Evolutionary conservation across 2,113 vertebrate species (phyloP).

Genomic region (Corydoras sp.): DNA sequence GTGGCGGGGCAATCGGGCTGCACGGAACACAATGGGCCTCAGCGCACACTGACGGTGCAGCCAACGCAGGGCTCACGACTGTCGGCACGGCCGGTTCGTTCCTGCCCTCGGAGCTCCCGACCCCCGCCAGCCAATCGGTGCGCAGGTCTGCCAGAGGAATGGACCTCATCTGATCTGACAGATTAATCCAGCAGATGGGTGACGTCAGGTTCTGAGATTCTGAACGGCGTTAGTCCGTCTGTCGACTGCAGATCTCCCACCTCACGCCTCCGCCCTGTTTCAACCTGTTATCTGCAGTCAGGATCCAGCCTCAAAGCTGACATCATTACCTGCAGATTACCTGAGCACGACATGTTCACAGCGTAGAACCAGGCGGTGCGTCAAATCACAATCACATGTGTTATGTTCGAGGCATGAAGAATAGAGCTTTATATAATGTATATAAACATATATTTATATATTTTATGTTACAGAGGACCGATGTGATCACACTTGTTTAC

Average conservation of each 20-base stretch:
- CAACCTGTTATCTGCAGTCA: neutral
- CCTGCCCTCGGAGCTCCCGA: neutral
- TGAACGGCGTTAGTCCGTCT: conserved; percentile 11
- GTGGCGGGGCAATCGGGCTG: neutral
- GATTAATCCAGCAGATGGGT: conserved; percentile 29
- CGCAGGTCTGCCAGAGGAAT: conserved; percentile 12
- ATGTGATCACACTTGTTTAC: too few relatives aligned
- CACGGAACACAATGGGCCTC: conserved; percentile 37
- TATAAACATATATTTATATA: too few relatives aligned
- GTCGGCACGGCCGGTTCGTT: conserved; percentile 34
- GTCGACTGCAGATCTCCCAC: neutral
- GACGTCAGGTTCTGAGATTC: conserved; percentile 15
- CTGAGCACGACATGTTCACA: too few relatives aligned
- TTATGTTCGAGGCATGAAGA: too few relatives aligned
- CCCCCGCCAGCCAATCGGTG: conserved; percentile 16
- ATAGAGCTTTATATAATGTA: too few relatives aligned
- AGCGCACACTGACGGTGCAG: conserved; percentile 46
- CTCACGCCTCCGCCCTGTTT: neutral
- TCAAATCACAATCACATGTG: too few relatives aligned
- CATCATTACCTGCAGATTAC: too few relatives aligned
- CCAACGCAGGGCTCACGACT: conserved; percentile 34
- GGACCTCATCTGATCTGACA: conserved; percentile 22
- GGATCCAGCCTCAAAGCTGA: neutral
- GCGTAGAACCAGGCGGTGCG: too few relatives aligned
- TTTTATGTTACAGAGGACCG: too few relatives aligned